A percentile compares a stretch with the other conserved stretches of the same genome.
Evolutionary conservation across 1,140 invertebrate species (phyloP).

Genomic region (Oscheius sp.): DNA sequence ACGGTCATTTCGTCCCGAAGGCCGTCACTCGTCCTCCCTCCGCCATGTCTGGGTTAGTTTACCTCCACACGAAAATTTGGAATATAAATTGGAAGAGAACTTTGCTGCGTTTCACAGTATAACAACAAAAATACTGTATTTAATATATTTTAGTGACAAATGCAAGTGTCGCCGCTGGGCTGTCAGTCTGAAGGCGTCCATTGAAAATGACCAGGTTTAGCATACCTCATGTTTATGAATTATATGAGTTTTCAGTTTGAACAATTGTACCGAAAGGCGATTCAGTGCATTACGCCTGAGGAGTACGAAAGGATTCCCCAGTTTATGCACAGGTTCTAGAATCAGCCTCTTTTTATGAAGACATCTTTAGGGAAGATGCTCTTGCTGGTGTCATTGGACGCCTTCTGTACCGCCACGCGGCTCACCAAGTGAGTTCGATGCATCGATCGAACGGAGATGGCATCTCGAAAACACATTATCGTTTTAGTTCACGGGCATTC

Average conservation of each 20-base stretch:
- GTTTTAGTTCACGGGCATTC: constrained; percentile 50
- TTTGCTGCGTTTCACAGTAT: no score
- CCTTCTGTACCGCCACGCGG: constrained; percentile 54
- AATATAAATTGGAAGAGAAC: no score
- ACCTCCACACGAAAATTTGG: neutral
- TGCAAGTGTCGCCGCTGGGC: constrained; percentile 52
- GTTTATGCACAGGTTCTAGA: constrained; percentile 36
- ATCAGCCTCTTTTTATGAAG: neutral
- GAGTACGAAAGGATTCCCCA: constrained; percentile 52
- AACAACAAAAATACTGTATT: neutral
- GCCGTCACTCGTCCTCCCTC: no score
- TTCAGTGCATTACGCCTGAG: constrained; percentile 52
- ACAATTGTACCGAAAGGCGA: constrained; percentile 49
- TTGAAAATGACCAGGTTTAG: constrained; percentile 51
- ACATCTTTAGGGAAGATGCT: constrained; percentile 50
- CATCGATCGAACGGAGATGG: neutral
- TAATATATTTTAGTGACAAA: neutral
- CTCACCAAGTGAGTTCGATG: constrained; percentile 33
- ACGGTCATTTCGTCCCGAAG: neutral
- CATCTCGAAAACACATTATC: neutral
- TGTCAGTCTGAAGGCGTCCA: constrained; percentile 51
- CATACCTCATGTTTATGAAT: neutral
- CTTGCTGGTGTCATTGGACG: constrained; percentile 56
- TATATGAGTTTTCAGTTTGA: constrained; percentile 48
- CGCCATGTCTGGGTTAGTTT: constrained; percentile 8